A percentile compares a stretch with the other conserved stretches of the same genome.
Conservation (phyloP, 2,888 invertebrate genomes). For the Pegoplata infirma region DNA sequence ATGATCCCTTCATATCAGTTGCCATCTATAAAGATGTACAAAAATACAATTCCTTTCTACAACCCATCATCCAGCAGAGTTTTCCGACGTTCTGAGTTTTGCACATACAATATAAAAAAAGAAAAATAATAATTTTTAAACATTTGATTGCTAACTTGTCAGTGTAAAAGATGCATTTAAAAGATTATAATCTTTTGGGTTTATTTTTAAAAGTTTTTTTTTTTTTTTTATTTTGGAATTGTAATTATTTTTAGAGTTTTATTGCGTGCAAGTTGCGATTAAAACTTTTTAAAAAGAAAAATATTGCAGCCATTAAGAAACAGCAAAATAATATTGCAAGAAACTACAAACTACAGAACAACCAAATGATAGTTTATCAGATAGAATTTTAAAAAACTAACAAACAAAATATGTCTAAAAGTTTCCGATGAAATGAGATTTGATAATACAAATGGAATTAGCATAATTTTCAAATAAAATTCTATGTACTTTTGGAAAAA, state of each 20-base stretch:
- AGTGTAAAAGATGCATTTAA: constrained; percentile 45
- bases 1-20: background rate
- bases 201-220: constrained; percentile 4
- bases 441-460: background rate
- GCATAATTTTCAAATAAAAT: background rate
- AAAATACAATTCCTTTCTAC: background rate
- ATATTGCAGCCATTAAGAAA: background rate
- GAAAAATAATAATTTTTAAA: constrained; percentile 44
- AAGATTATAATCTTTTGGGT: constrained; percentile 40
- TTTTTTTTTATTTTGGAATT: constrained; percentile 29
- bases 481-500: no score
- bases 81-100: background rate
- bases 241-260: constrained; percentile 49
- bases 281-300: background rate
- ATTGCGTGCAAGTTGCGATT: constrained; percentile 59
- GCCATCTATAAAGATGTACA: background rate
- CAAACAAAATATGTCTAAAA: background rate
- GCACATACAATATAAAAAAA: no score
- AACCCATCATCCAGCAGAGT: background rate
- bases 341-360: background rate
- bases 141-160: constrained; percentile 33
- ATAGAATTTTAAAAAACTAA: background rate
- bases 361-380: no score
- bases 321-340: no score
- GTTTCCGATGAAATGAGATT: background rate